These are phyloP conservation scores for Ardeotis arabs DNA, from an alignment of 2,113 vertebrate genomes.

Conservation along the genomic window DNA sequence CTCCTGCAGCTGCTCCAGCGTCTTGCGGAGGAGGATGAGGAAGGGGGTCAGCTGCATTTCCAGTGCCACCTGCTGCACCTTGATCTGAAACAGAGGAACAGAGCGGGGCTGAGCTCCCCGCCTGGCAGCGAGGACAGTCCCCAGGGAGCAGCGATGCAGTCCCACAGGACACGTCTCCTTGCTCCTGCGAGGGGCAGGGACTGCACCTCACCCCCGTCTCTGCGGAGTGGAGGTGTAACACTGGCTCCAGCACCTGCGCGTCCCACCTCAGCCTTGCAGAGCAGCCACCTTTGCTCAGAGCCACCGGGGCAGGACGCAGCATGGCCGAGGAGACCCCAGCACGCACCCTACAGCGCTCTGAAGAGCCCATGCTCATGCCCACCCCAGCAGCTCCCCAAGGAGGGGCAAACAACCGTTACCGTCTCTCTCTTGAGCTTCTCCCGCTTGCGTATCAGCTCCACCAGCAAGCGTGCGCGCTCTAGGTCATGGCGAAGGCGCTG, in stretches of 20 bases:
- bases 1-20: conserved; percentile 94
- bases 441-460: conserved; percentile 97
- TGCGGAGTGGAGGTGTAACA: not conserved
- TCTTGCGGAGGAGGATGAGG: conserved; percentile 92
- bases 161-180: not conserved
- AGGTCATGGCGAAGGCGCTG: conserved; percentile 96
- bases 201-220: not conserved
- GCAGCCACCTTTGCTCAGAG: conserved; percentile 16
- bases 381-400: conserved; percentile 21
- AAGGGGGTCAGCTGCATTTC: conserved; percentile 98
- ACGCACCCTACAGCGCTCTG: not conserved
- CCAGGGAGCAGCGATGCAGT: not conserved
- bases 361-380: not conserved
- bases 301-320: not conserved
- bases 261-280: conserved; percentile 1
- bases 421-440: conserved; percentile 98
- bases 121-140: not conserved
- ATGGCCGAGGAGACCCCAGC: not conserved
- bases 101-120: not conserved
- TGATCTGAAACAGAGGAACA: conserved; percentile 84
- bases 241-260: not conserved
- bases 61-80: conserved; percentile 94
- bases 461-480: conserved; percentile 93
- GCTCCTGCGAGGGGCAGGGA: not conserved
- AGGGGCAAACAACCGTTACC: conserved; percentile 75